Evolutionary conservation across 2,797 vertebrate genomes (phyloP).

Genomic region (Megaceryle alcyon): DNA sequence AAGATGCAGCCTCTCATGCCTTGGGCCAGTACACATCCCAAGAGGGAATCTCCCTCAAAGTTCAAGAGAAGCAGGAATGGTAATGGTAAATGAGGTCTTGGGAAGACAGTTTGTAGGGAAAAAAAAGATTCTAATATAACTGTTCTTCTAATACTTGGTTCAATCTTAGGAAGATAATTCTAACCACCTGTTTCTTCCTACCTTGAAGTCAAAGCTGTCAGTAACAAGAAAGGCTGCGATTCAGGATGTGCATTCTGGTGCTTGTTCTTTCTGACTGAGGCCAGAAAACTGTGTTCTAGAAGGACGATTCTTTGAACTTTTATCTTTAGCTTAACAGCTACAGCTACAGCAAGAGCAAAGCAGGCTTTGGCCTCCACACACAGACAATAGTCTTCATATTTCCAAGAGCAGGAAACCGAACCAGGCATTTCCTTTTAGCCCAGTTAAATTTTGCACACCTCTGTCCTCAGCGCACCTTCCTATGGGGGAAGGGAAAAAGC

Average conservation of each 20-base stretch:
- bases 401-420: background rate
- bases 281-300: slow-evolving; percentile 1
- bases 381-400: background rate
- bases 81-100: background rate
- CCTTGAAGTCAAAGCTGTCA: background rate
- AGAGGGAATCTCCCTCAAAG: background rate
- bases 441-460: background rate
- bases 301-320: background rate
- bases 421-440: background rate
- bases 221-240: background rate
- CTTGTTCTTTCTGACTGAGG: background rate
- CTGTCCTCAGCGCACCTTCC: background rate
- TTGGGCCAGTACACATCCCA: background rate
- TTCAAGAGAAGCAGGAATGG: background rate
- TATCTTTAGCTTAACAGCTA: slow-evolving; percentile 30
- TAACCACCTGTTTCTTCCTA: background rate
- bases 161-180: background rate
- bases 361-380: background rate
- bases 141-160: background rate
- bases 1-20: background rate
- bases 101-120: background rate
- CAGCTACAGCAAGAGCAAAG: background rate
- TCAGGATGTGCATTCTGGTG: background rate
- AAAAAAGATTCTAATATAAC: background rate
- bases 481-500: background rate